These are phyloP conservation scores for Linnaemya vulpina DNA, from an alignment of 2,888 invertebrate species.

Conservation along the genomic window DNA sequence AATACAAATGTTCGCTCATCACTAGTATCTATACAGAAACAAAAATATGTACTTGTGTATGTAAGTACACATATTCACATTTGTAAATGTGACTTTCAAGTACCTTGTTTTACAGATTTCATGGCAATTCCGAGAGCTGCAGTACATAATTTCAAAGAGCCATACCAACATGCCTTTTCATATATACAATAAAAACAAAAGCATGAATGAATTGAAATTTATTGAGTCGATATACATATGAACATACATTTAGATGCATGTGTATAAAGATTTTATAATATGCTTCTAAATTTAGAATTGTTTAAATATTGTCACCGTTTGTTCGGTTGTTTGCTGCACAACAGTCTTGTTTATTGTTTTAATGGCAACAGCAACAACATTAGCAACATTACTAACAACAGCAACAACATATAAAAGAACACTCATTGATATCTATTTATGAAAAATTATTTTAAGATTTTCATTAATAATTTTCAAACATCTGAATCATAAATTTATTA, in stretches of 20 bases:
- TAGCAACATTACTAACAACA: constrained; percentile 13
- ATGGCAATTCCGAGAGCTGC: background rate
- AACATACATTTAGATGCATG: background rate
- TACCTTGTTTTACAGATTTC: background rate
- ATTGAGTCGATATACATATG: constrained; percentile 20
- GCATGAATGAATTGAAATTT: constrained; percentile 54
- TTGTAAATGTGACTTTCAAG: background rate
- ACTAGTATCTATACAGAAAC: background rate
- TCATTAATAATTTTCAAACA: constrained; percentile 64
- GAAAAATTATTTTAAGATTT: constrained; percentile 64
- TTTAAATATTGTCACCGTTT: constrained; percentile 55
- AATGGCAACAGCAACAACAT: background rate
- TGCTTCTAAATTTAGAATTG: constrained; percentile 48
- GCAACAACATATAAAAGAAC: constrained; percentile 7
- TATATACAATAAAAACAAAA: constrained; percentile 21
- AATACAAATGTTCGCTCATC: background rate
- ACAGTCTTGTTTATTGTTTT: constrained; percentile 13
- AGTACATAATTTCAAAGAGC: background rate
- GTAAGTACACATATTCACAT: background rate
- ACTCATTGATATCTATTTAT: constrained; percentile 57
- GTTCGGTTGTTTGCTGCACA: constrained; percentile 24
- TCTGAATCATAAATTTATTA: constrained; percentile 54
- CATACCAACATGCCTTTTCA: background rate
- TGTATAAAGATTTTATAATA: constrained; percentile 8
- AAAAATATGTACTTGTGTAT: background rate